Conservation (phyloP, 1,140 invertebrate genomes). For the Zaprionus camerounensis region DNA sequence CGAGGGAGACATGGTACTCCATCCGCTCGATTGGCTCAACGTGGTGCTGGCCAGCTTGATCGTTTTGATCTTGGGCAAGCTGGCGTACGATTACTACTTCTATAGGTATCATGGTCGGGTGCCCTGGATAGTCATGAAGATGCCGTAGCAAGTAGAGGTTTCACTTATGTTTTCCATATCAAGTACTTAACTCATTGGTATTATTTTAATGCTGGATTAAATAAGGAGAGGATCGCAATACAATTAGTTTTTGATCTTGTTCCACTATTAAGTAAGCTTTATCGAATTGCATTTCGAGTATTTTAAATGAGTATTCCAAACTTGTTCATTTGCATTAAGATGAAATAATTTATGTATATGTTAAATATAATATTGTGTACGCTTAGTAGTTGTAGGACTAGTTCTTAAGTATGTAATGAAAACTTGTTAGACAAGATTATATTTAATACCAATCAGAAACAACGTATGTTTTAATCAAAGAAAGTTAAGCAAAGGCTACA, state of each 20-base stretch:
- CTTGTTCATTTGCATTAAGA: not conserved
- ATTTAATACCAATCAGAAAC: not conserved
- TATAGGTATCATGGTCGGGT: constrained; percentile 91
- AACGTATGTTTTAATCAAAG: too few species aligned
- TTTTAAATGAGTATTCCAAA: not conserved
- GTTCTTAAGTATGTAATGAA: not conserved
- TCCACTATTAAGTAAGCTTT: not conserved
- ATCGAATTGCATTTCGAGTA: not conserved
- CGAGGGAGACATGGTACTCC: constrained; percentile 84
- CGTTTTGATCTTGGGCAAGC: constrained; percentile 89
- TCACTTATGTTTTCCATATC: not conserved
- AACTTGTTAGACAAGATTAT: not conserved
- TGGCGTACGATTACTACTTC: constrained; percentile 91
- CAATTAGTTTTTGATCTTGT: not conserved
- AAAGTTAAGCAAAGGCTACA: too few species aligned
- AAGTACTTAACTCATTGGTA: constrained; percentile 3
- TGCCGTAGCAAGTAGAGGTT: constrained; percentile 85
- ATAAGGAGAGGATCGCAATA: not conserved
- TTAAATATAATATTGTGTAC: not conserved
- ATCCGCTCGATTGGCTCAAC: constrained; percentile 90
- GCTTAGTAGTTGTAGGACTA: not conserved
- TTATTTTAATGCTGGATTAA: not conserved
- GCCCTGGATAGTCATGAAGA: constrained; percentile 91
- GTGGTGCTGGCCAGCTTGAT: constrained; percentile 88
- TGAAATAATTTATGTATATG: not conserved